Evolutionary conservation across 2,888 invertebrate genomes (phyloP), one percentile per base, ranked within the genome.

Genomic region (Gymnocheta viridis): DNA sequence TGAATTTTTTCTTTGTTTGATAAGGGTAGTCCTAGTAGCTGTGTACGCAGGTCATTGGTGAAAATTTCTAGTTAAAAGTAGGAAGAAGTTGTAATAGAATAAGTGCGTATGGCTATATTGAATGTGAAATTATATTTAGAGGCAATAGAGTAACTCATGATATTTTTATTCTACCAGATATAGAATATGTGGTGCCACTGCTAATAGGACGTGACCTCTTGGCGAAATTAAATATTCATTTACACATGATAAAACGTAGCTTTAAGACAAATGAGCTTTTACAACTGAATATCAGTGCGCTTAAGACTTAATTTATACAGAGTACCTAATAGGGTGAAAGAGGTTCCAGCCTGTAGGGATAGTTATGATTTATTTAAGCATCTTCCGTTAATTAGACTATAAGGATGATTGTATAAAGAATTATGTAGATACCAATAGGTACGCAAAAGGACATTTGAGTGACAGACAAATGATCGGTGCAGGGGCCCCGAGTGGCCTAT

Each of bases 11-110:
- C 72, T n/a, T 5, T 72, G 2, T 12, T 72, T n/a, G 58, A 72
- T 32, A 41, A 44, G 4, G 44, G 56, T 19, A 67, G 67, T 35
- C 58, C 32, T 17, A 67, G 67, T 67, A 77, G 81, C 73, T 12
- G 72, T 76, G 10, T 32, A 9, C 32, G 12, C 12, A 12, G 35
- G 6, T 58, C 35, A 1, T 1, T 32, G 4, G 10, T 58, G 0
- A n/a, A 32, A 32, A 5, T 35, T 17, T 58, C 10, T 5, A 1
- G 12, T 4, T 5, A 10, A 12, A 19, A 14, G 9, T 4, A 0
- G 0, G 12, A 24, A 4, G n/a, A 17, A 19, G 5, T 12, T 38
- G 22, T 2, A 6, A 22, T 2, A 60, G 38, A 38, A 6, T 38
- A 14, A 60, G 22, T 35, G 22, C 3, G 9, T 6, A 14, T 14